Evolutionary conservation across 2,888 invertebrate genomes (phyloP), one percentile per base, ranked within the genome.

Genomic region (Mamestra brassicae): DNA sequence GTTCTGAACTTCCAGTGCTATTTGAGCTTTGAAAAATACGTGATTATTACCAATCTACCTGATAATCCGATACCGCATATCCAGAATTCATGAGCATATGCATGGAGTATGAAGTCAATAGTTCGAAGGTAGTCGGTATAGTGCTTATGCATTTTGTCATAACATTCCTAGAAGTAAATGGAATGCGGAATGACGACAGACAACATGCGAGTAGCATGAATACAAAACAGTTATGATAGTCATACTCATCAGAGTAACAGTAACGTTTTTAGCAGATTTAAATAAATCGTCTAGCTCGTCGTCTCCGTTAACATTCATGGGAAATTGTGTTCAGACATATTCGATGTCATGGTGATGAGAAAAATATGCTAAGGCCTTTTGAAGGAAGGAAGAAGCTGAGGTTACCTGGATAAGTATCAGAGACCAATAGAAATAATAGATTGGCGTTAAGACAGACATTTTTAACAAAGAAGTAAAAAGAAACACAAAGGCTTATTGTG

Each of bases 131-230:
- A 52, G 52, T 15, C 17, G 45, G 68, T 66, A 50, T 78, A 67
- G 78, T 77, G 71, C 68, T 83, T 77, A 81, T 87, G 82, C 85
- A 87, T 87, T 89, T 87, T 89, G 86, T 87, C 85, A 89, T 90
- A 90, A 89, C 87, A 92, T 93, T 94, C 92, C 89, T 89, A 92
- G 92, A 94, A 94, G 84, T 91, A 90, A 90, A 89, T 91, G 92
- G 94, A 94, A 95, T 95, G 94, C 93, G 92, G 93, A 93, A 94
- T 93, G 91, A 91, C 92, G 91, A 90, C 90, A 90, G 89, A 87
- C 90, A 89, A 91, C 91, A 90, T 91, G 90, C 90, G 88, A 90
- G 85, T 85, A 87, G 87, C 90, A 89, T 93, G 94, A 93, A 94
- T 94, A 93, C 93, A 91, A 92, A 94, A 92, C 91, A 92, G 90